Evolutionary conservation across 2,797 vertebrate genomes (phyloP).

Genomic region (Natrix natrix): DNA sequence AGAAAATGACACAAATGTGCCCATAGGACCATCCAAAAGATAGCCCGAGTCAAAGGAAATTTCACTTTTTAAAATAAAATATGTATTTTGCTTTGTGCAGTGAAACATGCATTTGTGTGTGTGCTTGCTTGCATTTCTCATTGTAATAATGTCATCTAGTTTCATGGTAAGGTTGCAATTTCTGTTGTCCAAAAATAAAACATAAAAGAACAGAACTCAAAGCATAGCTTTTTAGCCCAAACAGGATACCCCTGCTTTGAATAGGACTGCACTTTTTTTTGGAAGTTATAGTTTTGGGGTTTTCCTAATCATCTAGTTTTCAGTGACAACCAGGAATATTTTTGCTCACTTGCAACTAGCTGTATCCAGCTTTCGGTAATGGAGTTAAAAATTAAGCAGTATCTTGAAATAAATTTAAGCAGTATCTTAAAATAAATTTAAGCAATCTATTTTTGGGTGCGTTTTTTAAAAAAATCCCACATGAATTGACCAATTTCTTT

Average conservation of each 20-base stretch:
- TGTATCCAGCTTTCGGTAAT: not conserved
- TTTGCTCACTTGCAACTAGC: not conserved
- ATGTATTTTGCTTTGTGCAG: not conserved
- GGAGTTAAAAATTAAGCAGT: constrained; percentile 40
- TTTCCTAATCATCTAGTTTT: not conserved
- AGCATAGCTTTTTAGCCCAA: not conserved
- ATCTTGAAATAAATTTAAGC: constrained; percentile 51
- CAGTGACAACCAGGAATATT: not conserved
- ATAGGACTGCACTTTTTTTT: not conserved
- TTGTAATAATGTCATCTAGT: not conserved
- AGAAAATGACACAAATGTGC: not conserved
- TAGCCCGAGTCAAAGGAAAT: not conserved
- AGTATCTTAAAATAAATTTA: constrained; percentile 50
- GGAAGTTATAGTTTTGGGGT: not conserved
- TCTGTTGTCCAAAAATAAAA: not conserved
- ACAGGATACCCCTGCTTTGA: not conserved
- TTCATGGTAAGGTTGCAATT: not conserved
- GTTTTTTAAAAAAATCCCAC: constrained; percentile 4
- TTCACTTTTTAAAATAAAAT: not conserved
- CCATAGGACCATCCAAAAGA: not conserved
- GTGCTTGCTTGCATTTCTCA: not conserved
- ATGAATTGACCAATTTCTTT: constrained; percentile 57
- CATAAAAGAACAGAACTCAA: not conserved
- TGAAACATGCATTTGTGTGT: not conserved
- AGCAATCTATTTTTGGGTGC: not conserved